phyloP scores from a whole-genome alignment of 2,888 invertebrate species.

The Morpho achilles region DNA sequence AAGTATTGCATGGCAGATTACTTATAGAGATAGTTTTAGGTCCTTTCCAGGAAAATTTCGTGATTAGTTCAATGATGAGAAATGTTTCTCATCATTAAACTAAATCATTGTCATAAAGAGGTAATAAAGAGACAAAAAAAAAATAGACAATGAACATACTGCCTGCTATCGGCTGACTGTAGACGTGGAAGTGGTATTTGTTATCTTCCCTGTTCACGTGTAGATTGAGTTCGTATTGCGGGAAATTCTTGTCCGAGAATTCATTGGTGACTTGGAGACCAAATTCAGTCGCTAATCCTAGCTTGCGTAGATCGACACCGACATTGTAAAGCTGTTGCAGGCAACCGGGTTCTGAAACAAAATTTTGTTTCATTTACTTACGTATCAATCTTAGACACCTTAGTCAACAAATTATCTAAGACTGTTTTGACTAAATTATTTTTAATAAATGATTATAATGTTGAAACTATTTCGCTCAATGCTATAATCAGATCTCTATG shows the following conservation, averaged over 20 bases:
- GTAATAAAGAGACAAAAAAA: not conserved
- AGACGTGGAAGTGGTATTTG: constrained; percentile 85
- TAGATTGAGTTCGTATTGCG: constrained; percentile 85
- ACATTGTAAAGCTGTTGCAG: constrained; percentile 82
- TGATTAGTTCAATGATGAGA: too few species aligned
- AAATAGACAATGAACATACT: constrained; percentile 60
- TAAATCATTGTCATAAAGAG: too few species aligned
- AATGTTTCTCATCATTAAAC: too few species aligned
- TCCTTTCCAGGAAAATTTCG: too few species aligned
- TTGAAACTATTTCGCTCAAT: too few species aligned
- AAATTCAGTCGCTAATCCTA: constrained; percentile 87
- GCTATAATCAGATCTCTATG: too few species aligned
- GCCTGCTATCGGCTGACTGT: constrained; percentile 81
- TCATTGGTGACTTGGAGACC: constrained; percentile 83
- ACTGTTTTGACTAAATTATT: too few species aligned
- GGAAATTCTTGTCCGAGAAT: constrained; percentile 75
- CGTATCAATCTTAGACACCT: too few species aligned
- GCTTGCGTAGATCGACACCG: constrained; percentile 84
- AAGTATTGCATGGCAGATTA: too few species aligned
- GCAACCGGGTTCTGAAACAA: constrained; percentile 63
- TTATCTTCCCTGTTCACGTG: constrained; percentile 84
- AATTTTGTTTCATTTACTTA: not conserved
- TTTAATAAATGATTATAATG: too few species aligned
- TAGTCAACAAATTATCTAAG: too few species aligned
- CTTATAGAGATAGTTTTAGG: too few species aligned